These are phyloP conservation scores for Furcula furcula DNA, from an alignment of 2,888 invertebrate species.

Conservation along the genomic window DNA sequence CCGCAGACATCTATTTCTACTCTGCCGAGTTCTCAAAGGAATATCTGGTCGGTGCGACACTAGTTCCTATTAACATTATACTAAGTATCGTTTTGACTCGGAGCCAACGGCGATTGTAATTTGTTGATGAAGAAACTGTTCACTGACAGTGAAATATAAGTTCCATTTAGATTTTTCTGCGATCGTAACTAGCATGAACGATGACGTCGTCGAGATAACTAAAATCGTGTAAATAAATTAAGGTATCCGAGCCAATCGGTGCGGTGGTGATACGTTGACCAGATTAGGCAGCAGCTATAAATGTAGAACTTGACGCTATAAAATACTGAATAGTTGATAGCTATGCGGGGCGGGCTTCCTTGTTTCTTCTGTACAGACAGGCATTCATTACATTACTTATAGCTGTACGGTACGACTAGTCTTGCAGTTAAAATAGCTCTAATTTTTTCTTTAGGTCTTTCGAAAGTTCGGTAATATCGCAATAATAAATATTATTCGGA, in stretches of 20 bases:
- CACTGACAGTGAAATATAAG: constrained; percentile 31
- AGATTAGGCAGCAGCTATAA: too few relatives aligned
- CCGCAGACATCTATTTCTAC: constrained; percentile 53
- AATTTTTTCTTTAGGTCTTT: too few relatives aligned
- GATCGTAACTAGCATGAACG: constrained; percentile 17
- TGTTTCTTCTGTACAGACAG: too few relatives aligned
- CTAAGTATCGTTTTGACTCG: constrained; percentile 14
- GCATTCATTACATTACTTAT: too few relatives aligned
- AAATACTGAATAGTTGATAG: too few relatives aligned
- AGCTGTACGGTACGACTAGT: too few relatives aligned
- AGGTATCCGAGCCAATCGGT: background rate
- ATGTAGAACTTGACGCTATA: too few relatives aligned
- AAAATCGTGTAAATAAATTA: constrained; percentile 9
- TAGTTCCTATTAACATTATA: constrained; percentile 25
- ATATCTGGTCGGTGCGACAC: constrained; percentile 14
- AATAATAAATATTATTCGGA: too few relatives aligned
- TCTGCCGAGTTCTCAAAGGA: constrained; percentile 19
- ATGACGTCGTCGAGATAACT: constrained; percentile 18
- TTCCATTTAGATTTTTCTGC: constrained; percentile 34
- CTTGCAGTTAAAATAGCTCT: too few relatives aligned
- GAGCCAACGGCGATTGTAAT: constrained; percentile 16
- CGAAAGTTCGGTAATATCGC: too few relatives aligned
- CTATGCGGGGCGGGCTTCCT: too few relatives aligned
- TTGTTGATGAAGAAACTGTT: constrained; percentile 30
- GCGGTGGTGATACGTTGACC: too few relatives aligned